Evolutionary conservation across 2,113 vertebrate species (phyloP).

Genomic region (Tautogolabrus adspersus): DNA sequence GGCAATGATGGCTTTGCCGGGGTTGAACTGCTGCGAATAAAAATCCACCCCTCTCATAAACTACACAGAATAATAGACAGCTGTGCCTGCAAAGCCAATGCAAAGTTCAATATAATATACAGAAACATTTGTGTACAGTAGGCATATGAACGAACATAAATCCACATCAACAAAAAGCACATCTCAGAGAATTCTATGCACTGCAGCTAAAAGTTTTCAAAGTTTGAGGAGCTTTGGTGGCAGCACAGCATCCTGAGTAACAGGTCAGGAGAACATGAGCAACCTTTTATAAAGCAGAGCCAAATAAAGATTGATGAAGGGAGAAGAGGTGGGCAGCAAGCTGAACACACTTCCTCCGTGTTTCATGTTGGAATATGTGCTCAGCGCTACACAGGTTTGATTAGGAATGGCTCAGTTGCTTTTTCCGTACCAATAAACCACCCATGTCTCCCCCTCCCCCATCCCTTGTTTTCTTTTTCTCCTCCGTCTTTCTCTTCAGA

Average conservation of each 20-base stretch:
- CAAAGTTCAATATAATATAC: conserved; percentile 17
- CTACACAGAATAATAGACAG: conserved; percentile 59
- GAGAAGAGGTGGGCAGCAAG: conserved; percentile 36
- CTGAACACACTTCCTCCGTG: conserved; percentile 50
- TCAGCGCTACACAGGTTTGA: conserved; percentile 66
- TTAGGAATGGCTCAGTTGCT: conserved; percentile 67
- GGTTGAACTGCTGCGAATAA: conserved; percentile 51
- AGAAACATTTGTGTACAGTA: conserved; percentile 17
- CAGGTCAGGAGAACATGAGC: conserved; percentile 36
- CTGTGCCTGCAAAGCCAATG: conserved; percentile 29
- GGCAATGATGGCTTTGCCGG: conserved; percentile 47
- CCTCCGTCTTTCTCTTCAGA: neutral
- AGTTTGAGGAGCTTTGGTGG: conserved; percentile 12
- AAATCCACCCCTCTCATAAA: conserved; percentile 21
- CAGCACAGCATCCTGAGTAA: conserved; percentile 19
- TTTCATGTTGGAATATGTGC: conserved; percentile 60
- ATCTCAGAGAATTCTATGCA: neutral
- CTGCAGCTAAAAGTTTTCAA: neutral
- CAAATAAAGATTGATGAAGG: conserved; percentile 40
- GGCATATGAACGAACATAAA: neutral
- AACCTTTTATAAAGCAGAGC: conserved; percentile 61
- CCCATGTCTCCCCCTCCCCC: conserved; percentile 11
- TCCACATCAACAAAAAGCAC: neutral
- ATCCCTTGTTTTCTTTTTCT: conserved; percentile 16
- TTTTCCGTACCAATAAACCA: conserved; percentile 65